A percentile compares a stretch with the other conserved stretches of the same genome.
Conservation (phyloP, 1,140 invertebrate species). For the Brevipalpus yothersi region DNA sequence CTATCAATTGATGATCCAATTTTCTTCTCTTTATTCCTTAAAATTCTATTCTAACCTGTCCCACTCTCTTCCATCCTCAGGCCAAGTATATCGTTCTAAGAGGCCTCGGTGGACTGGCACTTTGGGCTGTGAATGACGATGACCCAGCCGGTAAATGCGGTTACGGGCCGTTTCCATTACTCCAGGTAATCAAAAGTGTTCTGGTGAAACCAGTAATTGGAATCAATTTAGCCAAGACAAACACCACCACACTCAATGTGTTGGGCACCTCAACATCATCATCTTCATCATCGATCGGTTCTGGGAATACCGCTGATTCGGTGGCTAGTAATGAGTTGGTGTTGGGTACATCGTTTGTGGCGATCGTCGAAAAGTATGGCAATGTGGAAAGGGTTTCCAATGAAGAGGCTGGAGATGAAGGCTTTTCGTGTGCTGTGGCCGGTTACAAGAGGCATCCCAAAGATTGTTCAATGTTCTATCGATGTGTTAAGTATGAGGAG, state of each 20-base stretch:
- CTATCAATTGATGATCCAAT: too few relatives aligned
- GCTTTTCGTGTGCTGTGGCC: constrained; percentile 44
- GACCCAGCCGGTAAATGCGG: constrained; percentile 16
- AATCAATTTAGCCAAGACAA: neutral
- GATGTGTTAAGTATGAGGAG: constrained; percentile 55
- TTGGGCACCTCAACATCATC: neutral
- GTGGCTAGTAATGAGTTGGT: neutral
- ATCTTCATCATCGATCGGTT: neutral
- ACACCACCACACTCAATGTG: neutral
- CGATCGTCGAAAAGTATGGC: constrained; percentile 9
- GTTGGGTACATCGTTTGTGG: constrained; percentile 3
- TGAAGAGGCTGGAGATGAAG: constrained; percentile 19
- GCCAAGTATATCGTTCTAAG: constrained; percentile 30
- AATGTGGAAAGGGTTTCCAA: constrained; percentile 34
- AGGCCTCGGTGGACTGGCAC: constrained; percentile 28
- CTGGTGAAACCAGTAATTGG: neutral
- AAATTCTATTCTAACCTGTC: too few relatives aligned
- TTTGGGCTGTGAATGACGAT: constrained; percentile 20
- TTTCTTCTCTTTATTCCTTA: too few relatives aligned
- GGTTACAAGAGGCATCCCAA: constrained; percentile 53
- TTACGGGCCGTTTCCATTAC: constrained; percentile 12
- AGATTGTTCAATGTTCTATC: constrained; percentile 51
- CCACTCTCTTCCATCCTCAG: constrained; percentile 15
- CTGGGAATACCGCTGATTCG: neutral
- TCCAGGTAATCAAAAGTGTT: constrained; percentile 3